Conservation (phyloP, 2,888 invertebrate species). For the Camptogramma bilineatum region DNA sequence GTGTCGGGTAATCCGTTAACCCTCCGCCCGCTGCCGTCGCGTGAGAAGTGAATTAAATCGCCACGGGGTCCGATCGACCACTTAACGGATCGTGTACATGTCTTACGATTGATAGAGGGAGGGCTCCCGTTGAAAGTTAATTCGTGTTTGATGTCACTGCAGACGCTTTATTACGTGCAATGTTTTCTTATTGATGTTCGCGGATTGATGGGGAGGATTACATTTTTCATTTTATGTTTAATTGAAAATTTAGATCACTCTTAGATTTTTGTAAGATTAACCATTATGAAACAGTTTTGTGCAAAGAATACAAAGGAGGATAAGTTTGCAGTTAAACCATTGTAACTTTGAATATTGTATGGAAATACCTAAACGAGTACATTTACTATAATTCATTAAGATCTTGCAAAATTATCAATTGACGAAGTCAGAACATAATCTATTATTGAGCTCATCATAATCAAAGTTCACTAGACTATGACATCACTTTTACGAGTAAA, state of each 20-base stretch:
- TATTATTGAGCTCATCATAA: neutral
- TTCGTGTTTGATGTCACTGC: conserved; percentile 82
- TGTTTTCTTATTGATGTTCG: conserved; percentile 63
- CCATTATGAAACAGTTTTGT: neutral
- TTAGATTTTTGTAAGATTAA: too few species aligned
- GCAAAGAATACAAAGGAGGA: neutral
- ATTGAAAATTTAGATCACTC: too few species aligned
- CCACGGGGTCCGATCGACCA: conserved; percentile 76
- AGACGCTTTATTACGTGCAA: conserved; percentile 72
- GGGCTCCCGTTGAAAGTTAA: conserved; percentile 79
- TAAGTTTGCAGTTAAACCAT: neutral
- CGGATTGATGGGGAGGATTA: conserved; percentile 40
- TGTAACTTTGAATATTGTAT: neutral
- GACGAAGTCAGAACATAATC: neutral
- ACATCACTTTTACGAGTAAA: conserved; percentile 10
- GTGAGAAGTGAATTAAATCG: conserved; percentile 82
- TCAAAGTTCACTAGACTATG: conserved; percentile 3
- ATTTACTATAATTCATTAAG: neutral
- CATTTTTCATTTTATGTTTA: conserved; percentile 31
- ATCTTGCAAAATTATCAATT: neutral
- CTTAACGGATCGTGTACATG: conserved; percentile 77
- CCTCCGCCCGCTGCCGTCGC: conserved; percentile 70
- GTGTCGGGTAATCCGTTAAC: conserved; percentile 79
- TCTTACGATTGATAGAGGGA: conserved; percentile 78
- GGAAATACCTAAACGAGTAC: neutral